Percentiles rank a stretch among this genome's conserved stretches.
Evolutionary conservation across 2,797 vertebrate genomes (phyloP).

Genomic region (Leontocebus nigricollis): DNA sequence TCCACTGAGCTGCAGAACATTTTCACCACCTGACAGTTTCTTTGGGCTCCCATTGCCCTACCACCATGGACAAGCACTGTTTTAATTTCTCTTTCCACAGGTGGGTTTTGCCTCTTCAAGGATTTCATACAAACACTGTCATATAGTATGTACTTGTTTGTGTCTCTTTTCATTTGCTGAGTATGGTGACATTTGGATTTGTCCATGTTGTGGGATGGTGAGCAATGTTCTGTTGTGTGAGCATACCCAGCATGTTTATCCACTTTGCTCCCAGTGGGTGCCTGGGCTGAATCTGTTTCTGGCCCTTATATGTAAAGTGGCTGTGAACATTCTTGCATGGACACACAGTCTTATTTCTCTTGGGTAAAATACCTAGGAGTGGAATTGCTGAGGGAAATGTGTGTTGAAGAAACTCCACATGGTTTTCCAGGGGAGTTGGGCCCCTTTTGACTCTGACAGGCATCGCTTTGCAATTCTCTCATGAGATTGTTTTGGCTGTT

Average conservation of each 20-base stretch:
- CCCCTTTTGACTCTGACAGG: background rate
- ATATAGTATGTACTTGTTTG: fast-evolving
- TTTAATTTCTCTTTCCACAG: fast-evolving
- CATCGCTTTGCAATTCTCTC: background rate
- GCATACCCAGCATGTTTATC: no score
- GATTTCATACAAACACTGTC: background rate
- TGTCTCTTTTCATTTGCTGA: background rate
- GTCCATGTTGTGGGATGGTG: background rate
- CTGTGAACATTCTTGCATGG: background rate
- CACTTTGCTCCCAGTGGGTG: background rate
- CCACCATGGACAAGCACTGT: no score
- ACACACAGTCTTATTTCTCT: background rate
- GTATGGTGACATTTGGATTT: fast-evolving
- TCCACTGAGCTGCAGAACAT: background rate
- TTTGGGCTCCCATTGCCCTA: fast-evolving
- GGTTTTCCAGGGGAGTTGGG: background rate
- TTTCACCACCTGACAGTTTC: background rate
- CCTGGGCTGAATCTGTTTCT: background rate
- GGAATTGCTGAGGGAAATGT: background rate
- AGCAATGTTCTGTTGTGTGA: no score
- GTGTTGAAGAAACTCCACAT: background rate
- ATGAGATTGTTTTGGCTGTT: background rate
- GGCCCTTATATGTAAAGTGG: background rate
- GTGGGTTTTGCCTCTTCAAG: background rate
- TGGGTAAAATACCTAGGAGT: no score